These are phyloP conservation scores for Apistogramma diplotaenia DNA, from an alignment of 2,113 vertebrate species.

Conservation along the genomic window DNA sequence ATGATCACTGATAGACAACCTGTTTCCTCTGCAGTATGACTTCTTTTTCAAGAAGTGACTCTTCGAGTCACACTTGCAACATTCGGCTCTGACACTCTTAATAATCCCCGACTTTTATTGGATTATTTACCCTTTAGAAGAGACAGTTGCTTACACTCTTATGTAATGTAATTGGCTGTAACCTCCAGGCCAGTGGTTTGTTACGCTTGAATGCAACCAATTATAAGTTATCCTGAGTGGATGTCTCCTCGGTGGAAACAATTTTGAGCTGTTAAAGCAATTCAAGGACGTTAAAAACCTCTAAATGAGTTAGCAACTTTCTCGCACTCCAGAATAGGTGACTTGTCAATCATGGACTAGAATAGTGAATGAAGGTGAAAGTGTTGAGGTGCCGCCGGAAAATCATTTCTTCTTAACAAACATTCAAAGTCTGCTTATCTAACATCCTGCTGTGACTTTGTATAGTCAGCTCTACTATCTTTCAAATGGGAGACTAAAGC, in stretches of 20 bases:
- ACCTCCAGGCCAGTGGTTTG: conserved; percentile 46
- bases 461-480: not conserved
- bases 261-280: conserved; percentile 40
- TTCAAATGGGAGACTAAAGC: not conserved
- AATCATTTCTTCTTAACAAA: not conserved
- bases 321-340: not conserved
- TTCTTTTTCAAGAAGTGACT: not conserved
- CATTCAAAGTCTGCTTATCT: not conserved
- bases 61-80: not conserved
- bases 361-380: not conserved
- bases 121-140: conserved; percentile 28
- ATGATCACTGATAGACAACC: not conserved
- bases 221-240: conserved; percentile 58
- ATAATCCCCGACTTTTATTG: not conserved
- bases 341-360: conserved; percentile 12
- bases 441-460: not conserved
- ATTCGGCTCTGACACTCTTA: conserved; percentile 9
- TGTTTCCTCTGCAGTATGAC: not conserved
- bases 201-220: conserved; percentile 59
- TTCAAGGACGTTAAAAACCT: conserved; percentile 42
- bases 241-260: conserved; percentile 34
- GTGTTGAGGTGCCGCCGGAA: not conserved
- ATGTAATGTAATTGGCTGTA: conserved; percentile 59
- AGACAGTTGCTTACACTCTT: conserved; percentile 20
- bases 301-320: conserved; percentile 28